phyloP scores from a whole-genome alignment of 2,113 vertebrate genomes.

The Cnemophilus loriae region DNA sequence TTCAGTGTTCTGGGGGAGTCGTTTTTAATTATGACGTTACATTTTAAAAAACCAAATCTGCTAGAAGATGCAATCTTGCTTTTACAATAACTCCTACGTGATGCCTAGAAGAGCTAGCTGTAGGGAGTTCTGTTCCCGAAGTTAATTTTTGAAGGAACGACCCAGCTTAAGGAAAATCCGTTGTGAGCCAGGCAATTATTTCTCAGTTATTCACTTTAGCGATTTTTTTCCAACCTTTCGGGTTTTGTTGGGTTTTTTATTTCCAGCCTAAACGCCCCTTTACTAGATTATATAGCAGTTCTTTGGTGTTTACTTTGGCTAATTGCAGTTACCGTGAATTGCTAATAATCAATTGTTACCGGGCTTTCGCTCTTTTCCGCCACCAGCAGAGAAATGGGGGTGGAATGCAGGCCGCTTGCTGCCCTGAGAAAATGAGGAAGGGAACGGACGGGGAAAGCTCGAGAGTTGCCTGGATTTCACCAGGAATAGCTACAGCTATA shows the following conservation, averaged over 20 bases:
- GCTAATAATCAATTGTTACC: neutral
- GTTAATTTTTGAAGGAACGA: neutral
- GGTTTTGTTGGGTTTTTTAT: neutral
- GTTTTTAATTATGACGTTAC: neutral
- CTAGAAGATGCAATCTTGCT: neutral
- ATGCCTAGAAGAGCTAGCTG: neutral
- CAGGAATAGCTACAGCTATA: fast-evolving
- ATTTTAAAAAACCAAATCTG: neutral
- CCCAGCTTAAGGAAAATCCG: neutral
- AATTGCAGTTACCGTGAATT: neutral
- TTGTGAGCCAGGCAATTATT: neutral
- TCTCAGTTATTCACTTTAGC: neutral
- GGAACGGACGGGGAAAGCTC: neutral
- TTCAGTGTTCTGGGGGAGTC: neutral
- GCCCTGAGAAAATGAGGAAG: neutral
- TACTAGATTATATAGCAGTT: neutral
- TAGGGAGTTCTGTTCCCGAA: neutral
- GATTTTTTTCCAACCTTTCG: neutral
- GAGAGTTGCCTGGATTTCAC: neutral
- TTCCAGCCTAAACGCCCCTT: neutral
- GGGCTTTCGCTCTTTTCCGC: neutral
- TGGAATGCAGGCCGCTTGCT: neutral
- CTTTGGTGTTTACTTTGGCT: neutral
- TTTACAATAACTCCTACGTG: neutral
- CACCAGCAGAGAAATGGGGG: neutral